Evolutionary conservation across 2,113 vertebrate genomes (phyloP), one percentile per base, ranked within the genome.

Genomic region (Procapra przewalskii): DNA sequence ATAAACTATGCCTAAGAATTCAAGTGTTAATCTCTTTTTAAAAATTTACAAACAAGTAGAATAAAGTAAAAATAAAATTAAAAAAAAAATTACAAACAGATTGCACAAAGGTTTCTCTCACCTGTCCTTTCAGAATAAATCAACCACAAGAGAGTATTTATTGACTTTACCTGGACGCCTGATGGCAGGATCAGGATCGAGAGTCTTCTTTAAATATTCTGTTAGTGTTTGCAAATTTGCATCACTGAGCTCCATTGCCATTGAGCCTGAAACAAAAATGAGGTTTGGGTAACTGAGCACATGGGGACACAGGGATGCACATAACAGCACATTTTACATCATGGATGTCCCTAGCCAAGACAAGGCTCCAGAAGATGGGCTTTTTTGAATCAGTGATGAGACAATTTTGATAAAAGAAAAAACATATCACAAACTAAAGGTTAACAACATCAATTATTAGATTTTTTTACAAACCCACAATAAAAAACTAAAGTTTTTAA

Each of bases 161-260:
- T 82, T 62, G 29, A 92, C 96, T 97, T 99, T 99, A 99, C 99
- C 99, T 99, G 99, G 99, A 80, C 99, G 99, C 95, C 99, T 99
- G 98, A 99, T 98, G 64, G 99, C 97, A 92, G 99, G 99, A 98
- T 99, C 99, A 88, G 99, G 99, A 98, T 99, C 99, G 95, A 99
- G 98, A 2, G 99, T 99, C 98, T 99, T 99, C 98, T 99, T 99
- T 62, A 99, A 98, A 96, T 99, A 99, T 97, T 99, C 99, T 8
- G 99, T 99, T 97, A 99, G 98, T 62, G 99, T 99, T 97, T 99
- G 99, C 94, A 99, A 99, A 98, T 99, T 99, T 92, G 99, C 99
- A 98, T 99, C 99, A 97, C 99, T 99, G 92, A 99, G 99, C 97
- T 99, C 99, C 99, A 99, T 99, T 98, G 97, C 97, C 93, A 91